These are phyloP conservation scores for Hypocryptadius cinnamomeus DNA, from an alignment of 2,113 vertebrate species.

Conservation along the genomic window DNA sequence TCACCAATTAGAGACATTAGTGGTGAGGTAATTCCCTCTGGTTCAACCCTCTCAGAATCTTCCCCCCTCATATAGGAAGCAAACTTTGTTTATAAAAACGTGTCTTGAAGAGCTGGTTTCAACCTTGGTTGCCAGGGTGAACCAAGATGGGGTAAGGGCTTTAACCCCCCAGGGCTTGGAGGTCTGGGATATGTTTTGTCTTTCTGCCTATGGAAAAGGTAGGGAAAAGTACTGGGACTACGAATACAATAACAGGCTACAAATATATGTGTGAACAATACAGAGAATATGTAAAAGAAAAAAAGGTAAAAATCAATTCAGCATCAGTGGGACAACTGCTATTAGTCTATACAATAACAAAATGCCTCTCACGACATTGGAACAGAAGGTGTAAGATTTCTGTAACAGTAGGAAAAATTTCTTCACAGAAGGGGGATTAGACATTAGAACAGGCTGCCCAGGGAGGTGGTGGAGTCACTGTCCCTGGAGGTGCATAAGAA, in stretches of 20 bases:
- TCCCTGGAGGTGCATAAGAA: neutral
- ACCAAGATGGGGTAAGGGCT: neutral
- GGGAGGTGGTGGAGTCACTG: neutral
- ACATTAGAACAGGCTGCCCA: accelerated
- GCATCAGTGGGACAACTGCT: neutral
- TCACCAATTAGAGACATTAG: neutral
- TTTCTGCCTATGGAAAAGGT: neutral
- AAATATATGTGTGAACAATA: neutral
- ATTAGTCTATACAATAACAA: neutral
- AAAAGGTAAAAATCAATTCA: neutral
- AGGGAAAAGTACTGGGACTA: neutral
- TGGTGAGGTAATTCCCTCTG: neutral
- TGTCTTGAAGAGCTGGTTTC: neutral
- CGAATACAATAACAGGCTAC: neutral
- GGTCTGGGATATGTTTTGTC: neutral
- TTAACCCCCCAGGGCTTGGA: neutral
- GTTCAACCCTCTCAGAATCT: neutral
- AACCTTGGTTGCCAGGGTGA: neutral
- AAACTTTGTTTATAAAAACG: neutral
- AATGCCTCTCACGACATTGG: neutral
- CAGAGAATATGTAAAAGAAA: neutral
- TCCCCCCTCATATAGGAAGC: neutral
- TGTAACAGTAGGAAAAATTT: neutral
- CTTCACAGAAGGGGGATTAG: neutral
- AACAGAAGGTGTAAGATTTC: neutral